Conservation (phyloP, 2,888 invertebrate genomes). For the Tetheella fluctuosa region DNA sequence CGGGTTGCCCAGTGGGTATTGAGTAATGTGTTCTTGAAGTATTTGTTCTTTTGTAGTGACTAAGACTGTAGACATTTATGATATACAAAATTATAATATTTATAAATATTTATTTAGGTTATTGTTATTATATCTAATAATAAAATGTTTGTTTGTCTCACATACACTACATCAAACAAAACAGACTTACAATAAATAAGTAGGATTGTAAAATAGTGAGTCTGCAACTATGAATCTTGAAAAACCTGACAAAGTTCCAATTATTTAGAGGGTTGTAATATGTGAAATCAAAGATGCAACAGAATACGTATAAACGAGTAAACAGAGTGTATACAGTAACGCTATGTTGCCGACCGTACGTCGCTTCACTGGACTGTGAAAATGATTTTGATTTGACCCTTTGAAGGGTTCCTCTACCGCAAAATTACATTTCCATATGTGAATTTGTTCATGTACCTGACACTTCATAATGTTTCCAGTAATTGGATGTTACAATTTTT, state of each 20-base stretch:
- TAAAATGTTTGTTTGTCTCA: too few relatives aligned
- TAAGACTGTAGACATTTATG: neutral
- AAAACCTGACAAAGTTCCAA: too few relatives aligned
- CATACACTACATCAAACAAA: too few relatives aligned
- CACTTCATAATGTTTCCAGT: constrained; percentile 49
- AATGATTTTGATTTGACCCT: constrained; percentile 84
- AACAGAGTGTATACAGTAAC: constrained; percentile 15
- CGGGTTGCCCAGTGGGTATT: neutral
- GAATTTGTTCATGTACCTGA: constrained; percentile 62
- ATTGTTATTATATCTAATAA: too few relatives aligned
- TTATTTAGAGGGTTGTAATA: neutral
- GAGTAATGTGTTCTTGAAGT: neutral
- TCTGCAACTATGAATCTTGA: too few relatives aligned
- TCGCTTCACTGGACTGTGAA: constrained; percentile 80
- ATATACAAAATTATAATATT: neutral
- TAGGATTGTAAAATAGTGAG: too few relatives aligned
- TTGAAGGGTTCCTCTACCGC: constrained; percentile 78
- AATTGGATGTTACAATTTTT: constrained; percentile 36
- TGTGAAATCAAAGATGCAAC: neutral
- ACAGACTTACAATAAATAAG: too few relatives aligned
- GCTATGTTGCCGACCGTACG: constrained; percentile 50
- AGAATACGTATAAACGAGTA: neutral
- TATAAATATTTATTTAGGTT: too few relatives aligned
- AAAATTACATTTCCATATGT: constrained; percentile 82
- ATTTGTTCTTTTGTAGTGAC: neutral